Evolutionary conservation across 2,888 invertebrate species (phyloP).

Genomic region (Idaea biselata): DNA sequence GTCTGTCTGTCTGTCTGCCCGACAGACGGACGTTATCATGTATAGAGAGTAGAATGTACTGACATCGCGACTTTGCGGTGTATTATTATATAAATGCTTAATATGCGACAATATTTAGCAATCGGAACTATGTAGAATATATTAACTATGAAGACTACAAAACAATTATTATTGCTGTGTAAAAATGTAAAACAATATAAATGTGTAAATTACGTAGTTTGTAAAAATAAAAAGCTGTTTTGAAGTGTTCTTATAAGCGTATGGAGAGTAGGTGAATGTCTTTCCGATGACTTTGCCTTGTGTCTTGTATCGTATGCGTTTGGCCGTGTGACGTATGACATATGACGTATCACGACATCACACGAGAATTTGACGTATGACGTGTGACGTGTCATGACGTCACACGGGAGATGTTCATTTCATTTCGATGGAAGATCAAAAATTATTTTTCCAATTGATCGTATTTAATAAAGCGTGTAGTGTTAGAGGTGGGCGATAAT

Average conservation of each 20-base stretch:
- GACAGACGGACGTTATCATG: slow-evolving; percentile 32
- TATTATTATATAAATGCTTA: slow-evolving; percentile 64
- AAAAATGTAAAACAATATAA: slow-evolving; percentile 77
- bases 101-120: slow-evolving; percentile 80
- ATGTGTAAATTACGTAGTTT: slow-evolving; percentile 80
- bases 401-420: slow-evolving; percentile 67
- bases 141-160: slow-evolving; percentile 72
- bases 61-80: slow-evolving; percentile 64
- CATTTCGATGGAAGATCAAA: slow-evolving; percentile 73
- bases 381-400: slow-evolving; percentile 56
- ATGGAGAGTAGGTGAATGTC: slow-evolving; percentile 58
- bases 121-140: slow-evolving; percentile 75
- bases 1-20: not conserved
- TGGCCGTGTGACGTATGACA: not conserved
- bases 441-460: slow-evolving; percentile 80
- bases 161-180: slow-evolving; percentile 78
- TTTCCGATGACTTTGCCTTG: slow-evolving; percentile 34
- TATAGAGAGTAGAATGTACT: slow-evolving; percentile 54
- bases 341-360: too few species aligned
- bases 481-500: slow-evolving; percentile 77
- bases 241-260: slow-evolving; percentile 79
- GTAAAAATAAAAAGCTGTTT: slow-evolving; percentile 66
- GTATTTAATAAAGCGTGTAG: slow-evolving; percentile 74
- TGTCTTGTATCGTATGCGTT: slow-evolving; percentile 32
- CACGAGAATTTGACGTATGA: slow-evolving; percentile 61